Conservation (phyloP, 2,888 invertebrate species). For the Tupiocoris notatus region DNA sequence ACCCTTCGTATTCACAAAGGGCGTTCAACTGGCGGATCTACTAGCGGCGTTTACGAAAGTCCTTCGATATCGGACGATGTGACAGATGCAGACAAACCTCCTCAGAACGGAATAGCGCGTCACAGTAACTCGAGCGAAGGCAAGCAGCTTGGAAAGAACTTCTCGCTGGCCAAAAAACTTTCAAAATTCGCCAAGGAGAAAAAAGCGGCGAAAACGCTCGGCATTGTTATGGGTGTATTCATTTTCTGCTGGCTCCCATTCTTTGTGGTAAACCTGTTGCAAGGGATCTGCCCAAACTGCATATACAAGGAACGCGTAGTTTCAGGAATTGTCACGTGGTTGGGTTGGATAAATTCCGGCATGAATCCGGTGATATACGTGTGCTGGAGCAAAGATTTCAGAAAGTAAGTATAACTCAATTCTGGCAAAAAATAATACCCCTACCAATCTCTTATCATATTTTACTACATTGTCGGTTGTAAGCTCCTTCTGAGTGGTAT, state of each 20-base stretch:
- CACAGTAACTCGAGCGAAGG: slow-evolving; percentile 63
- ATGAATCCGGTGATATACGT: slow-evolving; percentile 98
- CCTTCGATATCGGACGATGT: slow-evolving; percentile 53
- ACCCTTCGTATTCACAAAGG: slow-evolving; percentile 92
- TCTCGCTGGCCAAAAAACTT: slow-evolving; percentile 86
- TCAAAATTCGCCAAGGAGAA: slow-evolving; percentile 96
- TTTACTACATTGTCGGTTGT: too few species aligned
- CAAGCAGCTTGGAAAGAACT: slow-evolving; percentile 77
- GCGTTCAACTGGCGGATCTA: slow-evolving; percentile 55
- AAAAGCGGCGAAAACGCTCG: slow-evolving; percentile 95
- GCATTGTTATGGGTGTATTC: slow-evolving; percentile 95
- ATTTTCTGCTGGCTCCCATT: slow-evolving; percentile 97
- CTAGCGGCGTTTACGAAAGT: slow-evolving; percentile 56
- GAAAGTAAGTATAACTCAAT: slow-evolving; percentile 63
- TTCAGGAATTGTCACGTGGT: slow-evolving; percentile 86
- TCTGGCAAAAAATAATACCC: too few species aligned
- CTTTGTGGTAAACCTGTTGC: slow-evolving; percentile 89
- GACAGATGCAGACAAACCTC: slow-evolving; percentile 66
- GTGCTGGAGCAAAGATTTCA: slow-evolving; percentile 96
- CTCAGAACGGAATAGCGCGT: slow-evolving; percentile 73
- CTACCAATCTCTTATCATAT: too few species aligned
- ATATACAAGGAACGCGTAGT: slow-evolving; percentile 85
- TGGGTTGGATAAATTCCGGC: slow-evolving; percentile 93
- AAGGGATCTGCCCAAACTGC: slow-evolving; percentile 82
- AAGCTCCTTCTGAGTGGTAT: too few species aligned